A percentile compares a stretch with the other conserved stretches of the same genome.
Conservation (phyloP, 2,797 vertebrate genomes). For the Liasis olivaceus region DNA sequence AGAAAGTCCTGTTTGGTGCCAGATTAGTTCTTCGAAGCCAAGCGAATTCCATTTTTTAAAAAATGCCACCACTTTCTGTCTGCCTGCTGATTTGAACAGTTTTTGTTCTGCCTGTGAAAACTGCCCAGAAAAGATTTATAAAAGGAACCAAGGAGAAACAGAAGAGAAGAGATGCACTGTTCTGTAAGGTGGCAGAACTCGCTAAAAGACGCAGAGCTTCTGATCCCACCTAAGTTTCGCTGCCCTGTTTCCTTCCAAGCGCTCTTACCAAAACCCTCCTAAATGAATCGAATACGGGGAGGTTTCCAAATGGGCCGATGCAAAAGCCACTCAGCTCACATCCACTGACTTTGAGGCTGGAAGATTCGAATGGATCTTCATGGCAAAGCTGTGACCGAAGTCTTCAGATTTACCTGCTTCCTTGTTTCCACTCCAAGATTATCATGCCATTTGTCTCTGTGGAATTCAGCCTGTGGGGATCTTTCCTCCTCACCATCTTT, state of each 20-base stretch:
- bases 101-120: not conserved
- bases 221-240: conserved; percentile 1
- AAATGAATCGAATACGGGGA: conserved; percentile 53
- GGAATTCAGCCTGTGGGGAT: conserved; percentile 40
- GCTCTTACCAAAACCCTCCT: conserved; percentile 41
- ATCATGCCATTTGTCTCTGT: conserved; percentile 42
- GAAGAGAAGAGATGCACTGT: not conserved
- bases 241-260: not conserved
- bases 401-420: not conserved
- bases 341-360: not conserved
- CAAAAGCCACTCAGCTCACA: conserved; percentile 6
- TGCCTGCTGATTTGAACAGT: not conserved
- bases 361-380: conserved; percentile 57
- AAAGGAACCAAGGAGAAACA: not conserved
- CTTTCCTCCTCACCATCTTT: not conserved
- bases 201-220: not conserved
- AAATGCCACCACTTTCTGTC: not conserved
- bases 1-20: too few species aligned
- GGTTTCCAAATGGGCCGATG: conserved; percentile 50
- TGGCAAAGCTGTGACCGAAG: conserved; percentile 40
- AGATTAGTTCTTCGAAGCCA: not conserved
- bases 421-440: not conserved
- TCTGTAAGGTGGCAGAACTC: not conserved
- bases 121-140: not conserved
- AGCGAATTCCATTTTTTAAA: too few species aligned